Evolutionary conservation across 1,140 invertebrate genomes (phyloP), one percentile per base, ranked within the genome.

Genomic region (Scaptomyza pallida): DNA sequence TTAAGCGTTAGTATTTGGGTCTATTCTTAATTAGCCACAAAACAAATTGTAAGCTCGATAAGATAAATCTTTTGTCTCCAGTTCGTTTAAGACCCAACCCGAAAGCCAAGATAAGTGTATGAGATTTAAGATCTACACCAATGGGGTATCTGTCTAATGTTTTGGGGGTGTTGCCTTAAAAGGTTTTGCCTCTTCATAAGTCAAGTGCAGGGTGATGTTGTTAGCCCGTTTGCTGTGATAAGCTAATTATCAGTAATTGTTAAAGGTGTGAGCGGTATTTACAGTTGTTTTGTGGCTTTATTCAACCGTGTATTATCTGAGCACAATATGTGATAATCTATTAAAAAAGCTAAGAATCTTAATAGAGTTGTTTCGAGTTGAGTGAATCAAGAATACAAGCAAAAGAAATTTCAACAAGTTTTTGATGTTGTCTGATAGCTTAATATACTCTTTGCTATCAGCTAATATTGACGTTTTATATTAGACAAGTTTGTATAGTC

Each of bases 11-110:
- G 61, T 56, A 16, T 26, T 26, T 26, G n/a, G n/a, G n/a, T n/a
- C n/a, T n/a, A n/a, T n/a, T n/a, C n/a, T n/a, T n/a, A 26, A 5
- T 23, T 23, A 23, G 0, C 21, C 1, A 26, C 23, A 67, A 33
- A 51, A 62, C 21, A 72, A 52, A 54, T 64, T 48, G 57, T 68
- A 26, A 33, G 54, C 43, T 52, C 44, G 74, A 77, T 77, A 64
- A 77, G 71, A 74, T 74, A 64, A 77, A 70, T 70, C 74, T 76
- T 57, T 40, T 45, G 15, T 41, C 35, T 50, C 12, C 8, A 26
- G 10, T 44, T 15, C 33, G 17, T 4, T 33, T 23, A 4, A 12
- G 43, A 57, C 41, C 47, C 54, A 57, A 23, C 41, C 26, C 13
- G 10, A 43, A 50, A 65, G 40, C 40, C 5, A 41, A 54, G 65